Evolutionary conservation across 2,888 invertebrate species (phyloP).

Genomic region (Meganola albula): DNA sequence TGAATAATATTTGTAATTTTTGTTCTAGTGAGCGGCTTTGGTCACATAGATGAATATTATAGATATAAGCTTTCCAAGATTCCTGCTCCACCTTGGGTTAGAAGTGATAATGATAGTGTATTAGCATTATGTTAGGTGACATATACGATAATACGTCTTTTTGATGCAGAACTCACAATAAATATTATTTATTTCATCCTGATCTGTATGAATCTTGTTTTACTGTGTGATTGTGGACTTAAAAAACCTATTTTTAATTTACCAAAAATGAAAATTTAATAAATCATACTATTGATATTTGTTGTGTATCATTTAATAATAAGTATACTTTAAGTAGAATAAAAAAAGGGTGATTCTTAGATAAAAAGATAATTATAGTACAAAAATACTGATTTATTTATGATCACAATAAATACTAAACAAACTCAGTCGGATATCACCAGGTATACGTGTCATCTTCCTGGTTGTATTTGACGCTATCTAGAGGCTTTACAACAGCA

Average conservation of each 20-base stretch:
- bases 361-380: conserved; percentile 14
- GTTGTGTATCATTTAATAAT: conserved; percentile 19
- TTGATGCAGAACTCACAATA: conserved; percentile 62
- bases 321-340: too few relatives aligned
- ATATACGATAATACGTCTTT: conserved; percentile 54
- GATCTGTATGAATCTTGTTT: conserved; percentile 75
- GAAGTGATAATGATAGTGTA: conserved; percentile 72
- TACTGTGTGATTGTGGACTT: conserved; percentile 70
- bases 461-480: conserved; percentile 81
- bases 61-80: conserved; percentile 71
- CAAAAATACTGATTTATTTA: conserved; percentile 38
- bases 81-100: conserved; percentile 72
- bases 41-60: conserved; percentile 69
- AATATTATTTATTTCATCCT: conserved; percentile 74
- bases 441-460: conserved; percentile 77
- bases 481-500: conserved; percentile 70
- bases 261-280: conserved; percentile 74
- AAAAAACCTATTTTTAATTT: conserved; percentile 72
- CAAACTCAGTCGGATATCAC: conserved; percentile 40
- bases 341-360: too few relatives aligned
- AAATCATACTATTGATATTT: conserved; percentile 67
- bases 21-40: conserved; percentile 63
- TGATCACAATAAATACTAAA: conserved; percentile 29
- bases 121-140: conserved; percentile 69
- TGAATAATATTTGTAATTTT: conserved; percentile 26